These are phyloP conservation scores for Myiopsitta monachus DNA, from an alignment of 2,113 vertebrate species.

Conservation along the genomic window DNA sequence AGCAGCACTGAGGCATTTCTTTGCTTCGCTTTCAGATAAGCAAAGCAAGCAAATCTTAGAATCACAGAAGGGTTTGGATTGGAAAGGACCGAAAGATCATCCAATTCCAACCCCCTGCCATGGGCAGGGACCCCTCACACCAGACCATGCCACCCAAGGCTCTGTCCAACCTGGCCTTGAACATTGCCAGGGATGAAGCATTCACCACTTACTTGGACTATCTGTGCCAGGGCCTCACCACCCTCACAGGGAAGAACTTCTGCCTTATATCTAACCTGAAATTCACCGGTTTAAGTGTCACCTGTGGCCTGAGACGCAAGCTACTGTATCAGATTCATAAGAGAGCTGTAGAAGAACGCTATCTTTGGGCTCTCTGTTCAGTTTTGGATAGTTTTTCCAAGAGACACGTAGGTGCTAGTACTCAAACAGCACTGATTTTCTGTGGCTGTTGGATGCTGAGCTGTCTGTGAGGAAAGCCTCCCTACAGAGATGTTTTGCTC, in stretches of 20 bases:
- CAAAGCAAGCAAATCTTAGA: not conserved
- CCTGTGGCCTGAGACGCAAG: not conserved
- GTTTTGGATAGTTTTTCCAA: not conserved
- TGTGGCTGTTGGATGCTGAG: not conserved
- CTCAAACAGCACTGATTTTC: not conserved
- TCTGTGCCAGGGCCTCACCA: not conserved
- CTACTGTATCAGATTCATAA: not conserved
- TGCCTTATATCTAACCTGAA: not conserved
- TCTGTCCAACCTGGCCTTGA: not conserved
- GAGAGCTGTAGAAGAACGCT: not conserved
- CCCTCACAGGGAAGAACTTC: not conserved
- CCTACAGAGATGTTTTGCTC: not conserved
- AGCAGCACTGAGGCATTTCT: not conserved
- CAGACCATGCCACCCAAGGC: not conserved
- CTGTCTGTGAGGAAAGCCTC: not conserved
- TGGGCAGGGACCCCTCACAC: not conserved
- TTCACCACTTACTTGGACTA: not conserved
- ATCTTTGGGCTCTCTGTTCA: not conserved
- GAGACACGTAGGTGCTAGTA: not conserved
- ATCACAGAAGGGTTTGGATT: not conserved
- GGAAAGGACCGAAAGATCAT: not conserved
- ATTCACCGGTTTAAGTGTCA: not conserved
- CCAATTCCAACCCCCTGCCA: not conserved
- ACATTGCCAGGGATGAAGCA: not conserved
- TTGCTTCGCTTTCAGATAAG: not conserved